Base-by-base conservation (phyloP, 64 coral and sea anemone species). In the Porites lutea region DNA sequence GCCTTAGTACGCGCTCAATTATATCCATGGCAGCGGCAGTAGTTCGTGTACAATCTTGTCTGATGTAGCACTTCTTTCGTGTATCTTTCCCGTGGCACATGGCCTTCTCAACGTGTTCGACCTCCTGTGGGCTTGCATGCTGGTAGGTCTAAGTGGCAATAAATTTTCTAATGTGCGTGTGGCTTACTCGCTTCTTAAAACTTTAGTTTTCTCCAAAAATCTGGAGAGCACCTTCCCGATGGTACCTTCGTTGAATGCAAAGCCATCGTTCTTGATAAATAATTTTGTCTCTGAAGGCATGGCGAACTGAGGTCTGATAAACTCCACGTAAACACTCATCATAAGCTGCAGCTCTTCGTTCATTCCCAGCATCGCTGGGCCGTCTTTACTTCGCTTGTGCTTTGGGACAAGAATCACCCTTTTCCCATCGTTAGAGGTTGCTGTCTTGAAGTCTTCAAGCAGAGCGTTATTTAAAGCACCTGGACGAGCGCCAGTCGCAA, bases 291-390 rank as follows among this genome's bases (percentile, higher is more conserved):
- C 77, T 2, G 11, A 18, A 0, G 18, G 3, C 51, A 19, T n/a
- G 3, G 77, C 77, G 3, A 80, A 43, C 7, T 27, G 21, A 27
- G 65, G 82, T 2, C 82, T 10, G 3, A 86, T 86, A 4, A 50
- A 8, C 2, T 50, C 46, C 3, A 86, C 13, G 13, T 86, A 86
- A 2, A 69, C 2, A 3, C 15, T 6, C 82, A 71, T 86, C 2
- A 69, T 6, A 1, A 21, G 0, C 13, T 86, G 82, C 43, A 69
- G 3, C 21, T 86, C 65, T n/a, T 18, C 6, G 27, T 86, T 60
- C 82, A 86, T 66, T 2, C 82, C 82, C n/a, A 86, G 62, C 10
- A 70, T 70, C 4, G 82, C 82, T 16, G 82, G 82, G 14, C 82
- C 82, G 3, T 69, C 53, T 8, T 86, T 86, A 2, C 63, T 70